A percentile compares a stretch with the other conserved stretches of the same genome.
Evolutionary conservation across 2,888 invertebrate genomes (phyloP).

Genomic region (Napeogenes inachia): DNA sequence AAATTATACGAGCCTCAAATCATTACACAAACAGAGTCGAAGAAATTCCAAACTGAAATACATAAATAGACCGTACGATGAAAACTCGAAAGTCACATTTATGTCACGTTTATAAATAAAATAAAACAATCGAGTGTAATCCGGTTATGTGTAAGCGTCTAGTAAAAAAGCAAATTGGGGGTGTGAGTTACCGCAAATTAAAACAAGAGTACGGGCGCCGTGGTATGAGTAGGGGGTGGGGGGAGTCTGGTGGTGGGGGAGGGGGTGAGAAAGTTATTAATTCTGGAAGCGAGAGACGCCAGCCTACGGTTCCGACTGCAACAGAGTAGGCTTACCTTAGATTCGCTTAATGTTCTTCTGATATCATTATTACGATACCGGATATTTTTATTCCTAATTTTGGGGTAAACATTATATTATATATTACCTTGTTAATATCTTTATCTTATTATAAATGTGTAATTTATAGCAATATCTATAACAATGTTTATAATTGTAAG

Average conservation of each 20-base stretch:
- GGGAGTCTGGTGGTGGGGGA: slow-evolving; percentile 39
- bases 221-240: slow-evolving; percentile 42
- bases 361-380: slow-evolving; percentile 56
- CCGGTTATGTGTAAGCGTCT: slow-evolving; percentile 4
- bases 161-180: slow-evolving; percentile 9
- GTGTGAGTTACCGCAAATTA: slow-evolving; percentile 36
- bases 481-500: not conserved
- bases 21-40: slow-evolving; percentile 75
- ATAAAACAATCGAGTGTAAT: not conserved
- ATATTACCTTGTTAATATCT: slow-evolving; percentile 10
- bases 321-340: slow-evolving; percentile 69
- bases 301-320: slow-evolving; percentile 71
- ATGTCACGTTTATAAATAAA: not conserved
- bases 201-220: slow-evolving; percentile 39
- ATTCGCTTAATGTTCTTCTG: slow-evolving; percentile 67
- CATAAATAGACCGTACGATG: slow-evolving; percentile 49
- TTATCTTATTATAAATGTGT: slow-evolving; percentile 23
- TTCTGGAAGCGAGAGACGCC: slow-evolving; percentile 74
- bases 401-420: too few species aligned
- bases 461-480: not conserved
- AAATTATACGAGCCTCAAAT: slow-evolving; percentile 71
- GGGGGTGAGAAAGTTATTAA: slow-evolving; percentile 73
- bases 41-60: slow-evolving; percentile 72
- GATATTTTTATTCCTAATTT: too few species aligned
- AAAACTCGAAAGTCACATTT: slow-evolving; percentile 39